Percentiles rank a stretch among this genome's conserved stretches.
Conservation (phyloP, 2,888 invertebrate species). For the Tipula vernalis region DNA sequence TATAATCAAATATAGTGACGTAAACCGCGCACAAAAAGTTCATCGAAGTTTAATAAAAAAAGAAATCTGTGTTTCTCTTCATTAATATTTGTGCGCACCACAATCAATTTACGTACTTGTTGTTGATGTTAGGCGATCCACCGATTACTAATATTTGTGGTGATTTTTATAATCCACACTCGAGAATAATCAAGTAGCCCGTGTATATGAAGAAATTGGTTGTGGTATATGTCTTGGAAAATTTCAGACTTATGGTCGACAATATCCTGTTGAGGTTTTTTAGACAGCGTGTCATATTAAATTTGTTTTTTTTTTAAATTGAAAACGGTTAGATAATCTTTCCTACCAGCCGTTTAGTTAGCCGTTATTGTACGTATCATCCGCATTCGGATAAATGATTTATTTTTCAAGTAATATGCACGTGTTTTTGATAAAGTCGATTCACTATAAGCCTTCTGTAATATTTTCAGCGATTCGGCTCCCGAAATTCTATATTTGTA, state of each 20-base stretch:
- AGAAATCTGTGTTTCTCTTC: background rate
- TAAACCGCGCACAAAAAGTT: background rate
- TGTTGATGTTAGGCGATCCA: background rate
- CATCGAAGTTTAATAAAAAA: background rate
- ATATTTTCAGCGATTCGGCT: no score
- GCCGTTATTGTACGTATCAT: no score
- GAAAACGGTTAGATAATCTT: no score
- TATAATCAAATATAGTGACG: background rate
- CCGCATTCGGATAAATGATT: no score
- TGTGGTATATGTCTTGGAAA: background rate
- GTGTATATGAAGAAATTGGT: background rate
- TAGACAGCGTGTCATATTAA: background rate
- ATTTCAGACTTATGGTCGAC: background rate
- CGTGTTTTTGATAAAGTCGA: no score
- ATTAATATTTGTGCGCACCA: background rate
- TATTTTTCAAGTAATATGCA: no score
- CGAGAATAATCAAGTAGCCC: background rate
- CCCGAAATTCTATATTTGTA: no score
- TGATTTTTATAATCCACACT: background rate
- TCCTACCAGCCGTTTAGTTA: no score
- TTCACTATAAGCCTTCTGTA: no score
- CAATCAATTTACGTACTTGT: background rate
- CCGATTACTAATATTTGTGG: background rate
- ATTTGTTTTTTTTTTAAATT: no score
- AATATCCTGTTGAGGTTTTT: background rate